Percentiles rank a stretch among this genome's conserved stretches.
These are phyloP conservation scores for Heteronetta atricapilla DNA, from an alignment of 2,113 vertebrate genomes.

Conservation along the genomic window DNA sequence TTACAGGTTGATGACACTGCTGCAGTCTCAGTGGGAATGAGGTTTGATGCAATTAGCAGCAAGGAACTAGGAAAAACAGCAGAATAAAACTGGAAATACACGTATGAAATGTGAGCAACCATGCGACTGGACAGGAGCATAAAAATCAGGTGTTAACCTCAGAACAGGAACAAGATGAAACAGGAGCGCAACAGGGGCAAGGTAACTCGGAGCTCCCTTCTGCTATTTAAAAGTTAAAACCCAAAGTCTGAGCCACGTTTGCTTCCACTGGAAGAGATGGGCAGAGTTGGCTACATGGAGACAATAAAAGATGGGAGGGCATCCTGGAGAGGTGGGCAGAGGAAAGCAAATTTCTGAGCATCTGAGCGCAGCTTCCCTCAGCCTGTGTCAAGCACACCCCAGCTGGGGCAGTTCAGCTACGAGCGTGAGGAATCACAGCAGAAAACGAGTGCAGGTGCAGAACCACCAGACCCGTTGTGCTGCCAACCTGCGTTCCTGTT, in stretches of 20 bases:
- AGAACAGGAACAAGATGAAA: neutral
- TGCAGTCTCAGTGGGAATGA: neutral
- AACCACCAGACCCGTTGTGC: rapidly evolving
- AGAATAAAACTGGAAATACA: neutral
- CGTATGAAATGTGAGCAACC: conserved; percentile 11
- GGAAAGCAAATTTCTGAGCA: neutral
- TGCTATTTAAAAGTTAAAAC: neutral
- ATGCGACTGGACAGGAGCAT: neutral
- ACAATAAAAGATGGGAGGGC: rapidly evolving
- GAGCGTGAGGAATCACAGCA: rapidly evolving
- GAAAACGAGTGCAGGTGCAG: neutral
- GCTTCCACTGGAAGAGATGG: neutral
- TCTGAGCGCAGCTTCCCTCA: rapidly evolving
- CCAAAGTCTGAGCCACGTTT: neutral
- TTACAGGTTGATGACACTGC: conserved; percentile 37
- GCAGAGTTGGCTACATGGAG: neutral
- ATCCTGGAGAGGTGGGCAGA: neutral
- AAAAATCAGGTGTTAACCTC: neutral
- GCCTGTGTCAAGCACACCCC: neutral
- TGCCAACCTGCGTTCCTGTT: rapidly evolving
- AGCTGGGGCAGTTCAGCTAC: neutral
- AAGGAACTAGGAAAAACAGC: neutral
- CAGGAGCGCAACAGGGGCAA: neutral
- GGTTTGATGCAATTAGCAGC: conserved; percentile 43
- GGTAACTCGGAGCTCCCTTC: neutral